A percentile compares a stretch with the other conserved stretches of the same genome.
Evolutionary conservation across 1,140 invertebrate genomes (phyloP).

Genomic region (Pseudachorutes palmiensis): DNA sequence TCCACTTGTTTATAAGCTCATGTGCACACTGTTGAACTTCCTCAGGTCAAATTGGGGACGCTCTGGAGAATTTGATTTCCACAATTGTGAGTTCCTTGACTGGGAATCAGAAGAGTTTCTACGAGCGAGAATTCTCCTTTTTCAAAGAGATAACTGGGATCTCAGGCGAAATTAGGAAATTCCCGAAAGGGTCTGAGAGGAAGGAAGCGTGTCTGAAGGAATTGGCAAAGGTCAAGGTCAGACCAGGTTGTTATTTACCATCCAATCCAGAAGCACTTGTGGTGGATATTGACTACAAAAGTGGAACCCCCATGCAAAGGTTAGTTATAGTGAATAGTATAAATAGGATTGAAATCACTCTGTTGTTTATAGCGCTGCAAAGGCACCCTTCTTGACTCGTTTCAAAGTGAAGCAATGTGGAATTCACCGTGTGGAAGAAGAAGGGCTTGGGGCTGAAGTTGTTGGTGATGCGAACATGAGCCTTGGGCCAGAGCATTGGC

Average conservation of each 20-base stretch:
- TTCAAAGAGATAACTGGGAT: conserved; percentile 95
- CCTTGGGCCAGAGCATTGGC: conserved; percentile 70
- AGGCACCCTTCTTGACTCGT: conserved; percentile 91
- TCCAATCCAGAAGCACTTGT: conserved; percentile 98
- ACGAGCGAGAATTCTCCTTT: conserved; percentile 95
- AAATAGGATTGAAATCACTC: too few species aligned
- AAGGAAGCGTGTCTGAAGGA: conserved; percentile 90
- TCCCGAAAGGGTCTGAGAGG: conserved; percentile 80
- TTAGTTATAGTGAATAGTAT: too few species aligned
- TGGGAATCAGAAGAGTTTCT: conserved; percentile 88
- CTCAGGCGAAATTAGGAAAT: conserved; percentile 85
- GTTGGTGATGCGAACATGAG: conserved; percentile 37
- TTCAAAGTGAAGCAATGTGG: conserved; percentile 88
- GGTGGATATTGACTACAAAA: conserved; percentile 92
- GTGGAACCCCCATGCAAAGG: conserved; percentile 98
- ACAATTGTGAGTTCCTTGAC: conserved; percentile 74
- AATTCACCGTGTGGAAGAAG: conserved; percentile 81
- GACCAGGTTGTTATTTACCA: conserved; percentile 91
- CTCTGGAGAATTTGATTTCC: conserved; percentile 67
- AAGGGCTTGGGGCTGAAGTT: conserved; percentile 40
- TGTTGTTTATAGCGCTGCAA: too few species aligned
- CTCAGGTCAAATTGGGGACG: conserved; percentile 64
- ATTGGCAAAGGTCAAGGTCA: conserved; percentile 75
- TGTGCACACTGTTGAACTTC: too few species aligned
- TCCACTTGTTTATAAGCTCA: too few species aligned